Evolutionary conservation across 2,113 vertebrate species (phyloP).

Genomic region (Tragelaphus imberbis): DNA sequence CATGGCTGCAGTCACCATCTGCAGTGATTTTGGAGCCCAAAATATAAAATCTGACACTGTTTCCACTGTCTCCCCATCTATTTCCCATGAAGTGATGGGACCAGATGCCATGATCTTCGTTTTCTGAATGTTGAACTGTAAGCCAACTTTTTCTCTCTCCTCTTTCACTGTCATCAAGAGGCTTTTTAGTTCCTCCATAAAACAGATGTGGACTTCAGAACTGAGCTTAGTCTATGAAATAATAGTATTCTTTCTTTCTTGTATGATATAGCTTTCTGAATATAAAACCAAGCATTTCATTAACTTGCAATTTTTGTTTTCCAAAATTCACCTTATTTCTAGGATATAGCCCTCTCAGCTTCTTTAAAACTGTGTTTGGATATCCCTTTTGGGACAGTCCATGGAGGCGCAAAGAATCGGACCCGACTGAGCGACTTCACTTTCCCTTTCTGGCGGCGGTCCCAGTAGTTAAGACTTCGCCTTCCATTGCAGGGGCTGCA

Average conservation of each 20-base stretch:
- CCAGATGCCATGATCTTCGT: no score
- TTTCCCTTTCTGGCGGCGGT: not conserved
- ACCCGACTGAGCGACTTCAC: fast-evolving
- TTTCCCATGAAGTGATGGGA: no score
- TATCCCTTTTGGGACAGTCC: not conserved
- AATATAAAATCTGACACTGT: no score
- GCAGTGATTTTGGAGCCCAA: no score
- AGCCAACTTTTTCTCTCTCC: no score
- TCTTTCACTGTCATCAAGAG: no score
- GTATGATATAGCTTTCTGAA: not conserved
- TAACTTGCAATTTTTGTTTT: not conserved
- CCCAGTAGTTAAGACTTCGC: not conserved
- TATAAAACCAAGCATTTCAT: not conserved
- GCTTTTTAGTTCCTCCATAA: no score
- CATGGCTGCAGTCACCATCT: no score
- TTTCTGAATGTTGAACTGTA: no score
- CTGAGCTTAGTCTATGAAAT: not conserved
- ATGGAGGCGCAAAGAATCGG: not conserved
- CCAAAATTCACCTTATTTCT: not conserved
- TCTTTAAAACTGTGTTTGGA: not conserved
- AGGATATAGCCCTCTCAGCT: not conserved
- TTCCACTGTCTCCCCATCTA: no score
- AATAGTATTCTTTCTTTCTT: not conserved
- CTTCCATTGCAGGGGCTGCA: not conserved
- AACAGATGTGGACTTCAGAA: not conserved